A percentile compares a stretch with the other conserved stretches of the same genome.
Evolutionary conservation across 2,888 invertebrate genomes (phyloP).

Genomic region (Doris montereyensis): DNA sequence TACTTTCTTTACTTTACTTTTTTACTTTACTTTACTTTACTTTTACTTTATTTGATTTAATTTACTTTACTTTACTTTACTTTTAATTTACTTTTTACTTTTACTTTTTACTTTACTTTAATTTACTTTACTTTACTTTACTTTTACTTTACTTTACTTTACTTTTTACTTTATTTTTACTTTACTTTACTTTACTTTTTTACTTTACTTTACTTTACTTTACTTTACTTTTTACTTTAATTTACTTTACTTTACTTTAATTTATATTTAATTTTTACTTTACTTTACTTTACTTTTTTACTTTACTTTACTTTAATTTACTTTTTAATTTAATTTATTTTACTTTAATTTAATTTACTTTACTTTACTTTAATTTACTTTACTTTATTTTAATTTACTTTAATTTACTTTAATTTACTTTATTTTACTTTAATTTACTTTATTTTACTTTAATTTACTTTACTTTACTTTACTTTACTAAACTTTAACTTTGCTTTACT

Average conservation of each 20-base stretch:
- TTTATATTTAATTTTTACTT: not conserved
- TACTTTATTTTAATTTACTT: too few relatives aligned
- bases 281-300: not conserved
- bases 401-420: too few relatives aligned
- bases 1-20: not conserved
- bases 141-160: not conserved
- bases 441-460: too few relatives aligned
- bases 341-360: not conserved
- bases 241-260: not conserved
- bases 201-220: not conserved
- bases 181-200: not conserved
- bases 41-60: not conserved
- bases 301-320: not conserved
- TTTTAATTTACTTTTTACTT: not conserved
- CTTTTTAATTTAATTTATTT: not conserved
- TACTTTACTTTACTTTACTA: too few relatives aligned
- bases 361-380: not conserved
- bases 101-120: not conserved
- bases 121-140: not conserved
- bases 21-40: not conserved
- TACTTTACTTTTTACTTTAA: not conserved
- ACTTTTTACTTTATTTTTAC: not conserved
- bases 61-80: not conserved
- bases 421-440: too few relatives aligned
- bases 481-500: too few relatives aligned